These are phyloP conservation scores for Phocoena sinus DNA, from an alignment of 2,113 vertebrate genomes.

Conservation along the genomic window DNA sequence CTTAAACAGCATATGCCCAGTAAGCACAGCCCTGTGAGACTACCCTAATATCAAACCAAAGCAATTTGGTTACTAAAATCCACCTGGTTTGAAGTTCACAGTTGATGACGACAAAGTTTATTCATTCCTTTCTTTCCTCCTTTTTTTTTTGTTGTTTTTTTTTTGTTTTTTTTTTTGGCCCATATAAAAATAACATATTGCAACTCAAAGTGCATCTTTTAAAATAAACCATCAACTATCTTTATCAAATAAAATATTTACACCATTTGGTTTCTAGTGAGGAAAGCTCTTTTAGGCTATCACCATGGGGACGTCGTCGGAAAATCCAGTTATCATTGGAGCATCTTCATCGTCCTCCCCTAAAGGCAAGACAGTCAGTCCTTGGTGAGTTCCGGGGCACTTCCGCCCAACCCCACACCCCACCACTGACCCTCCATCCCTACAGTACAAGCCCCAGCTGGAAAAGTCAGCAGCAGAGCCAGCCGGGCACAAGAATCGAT, in stretches of 20 bases:
- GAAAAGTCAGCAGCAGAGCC: not conserved
- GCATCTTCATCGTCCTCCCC: slow-evolving; percentile 97
- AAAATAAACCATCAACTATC: slow-evolving; percentile 87
- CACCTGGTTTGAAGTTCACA: slow-evolving; percentile 83
- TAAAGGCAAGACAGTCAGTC: slow-evolving; percentile 72
- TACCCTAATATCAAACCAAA: slow-evolving; percentile 76
- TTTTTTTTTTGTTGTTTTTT: slow-evolving; percentile 68
- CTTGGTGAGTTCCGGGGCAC: not conserved
- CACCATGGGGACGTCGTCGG: slow-evolving; percentile 98
- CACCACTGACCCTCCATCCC: accelerated
- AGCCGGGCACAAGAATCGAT: accelerated
- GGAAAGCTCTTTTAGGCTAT: slow-evolving; percentile 88
- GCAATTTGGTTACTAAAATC: slow-evolving; percentile 76
- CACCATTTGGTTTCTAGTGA: slow-evolving; percentile 84
- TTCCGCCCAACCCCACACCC: not conserved
- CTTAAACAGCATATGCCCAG: slow-evolving; percentile 83
- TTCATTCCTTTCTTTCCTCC: slow-evolving; percentile 52
- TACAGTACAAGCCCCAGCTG: not conserved
- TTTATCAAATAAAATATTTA: slow-evolving; percentile 89
- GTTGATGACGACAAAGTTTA: slow-evolving; percentile 82
- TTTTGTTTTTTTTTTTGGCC: slow-evolving; percentile 79
- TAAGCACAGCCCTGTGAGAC: slow-evolving; percentile 82
- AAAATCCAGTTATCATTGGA: slow-evolving; percentile 98
- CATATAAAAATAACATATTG: slow-evolving; percentile 91
- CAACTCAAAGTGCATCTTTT: slow-evolving; percentile 89